Base-by-base conservation (phyloP, 2,113 vertebrate genomes). In the Sminthopsis crassicaudata region DNA sequence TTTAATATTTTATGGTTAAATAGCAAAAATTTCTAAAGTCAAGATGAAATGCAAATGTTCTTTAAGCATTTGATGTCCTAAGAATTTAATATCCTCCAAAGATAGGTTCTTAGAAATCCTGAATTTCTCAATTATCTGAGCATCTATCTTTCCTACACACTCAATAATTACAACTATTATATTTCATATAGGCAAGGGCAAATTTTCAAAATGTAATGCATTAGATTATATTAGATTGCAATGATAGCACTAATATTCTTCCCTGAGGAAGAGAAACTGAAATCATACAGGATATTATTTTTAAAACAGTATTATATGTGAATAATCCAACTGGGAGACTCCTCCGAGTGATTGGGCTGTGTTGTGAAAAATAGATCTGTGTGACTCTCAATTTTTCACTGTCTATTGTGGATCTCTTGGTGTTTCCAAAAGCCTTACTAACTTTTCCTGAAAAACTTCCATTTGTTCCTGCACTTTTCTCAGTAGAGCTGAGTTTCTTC, bases 271-370 rank as follows among this genome's bases (percentile, higher is more conserved):
- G 92, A 53, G 12, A 42, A 48, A 52, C 11, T 95, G n/a, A 67
- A 14, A 30, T 46, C 46, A 91, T 95, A 92, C 95, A 96, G 55
- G 55, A 92, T 48, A 90, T 7, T 27, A 89, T 92, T 93, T 98
- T 98, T 99, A 98, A 99, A 99, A 97, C 99, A 99, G 97, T 99
- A 99, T 0, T 99, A 99, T 12, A 99, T 99, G 98, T 99, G 99
- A 93, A 99, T 99, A 97, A 99, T 98, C 99, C 99, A 99, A 96
- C 99, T 99, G 96, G 99, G 99, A 46, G 98, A 99, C 98, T 99
- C 98, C 14, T 99, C 99, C 4, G 99, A 98, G 96, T 99, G 94
- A 99, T 99, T 7, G 99, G 99, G 98, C 98, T 99, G 98, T 99
- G 99, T 91, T 98, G 98, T 96, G 98, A 99, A 48, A 99, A 96